A percentile compares a stretch with the other conserved stretches of the same genome.
phyloP scores from a whole-genome alignment of 2,797 vertebrate genomes.

The Eulemur rubriventer region DNA sequence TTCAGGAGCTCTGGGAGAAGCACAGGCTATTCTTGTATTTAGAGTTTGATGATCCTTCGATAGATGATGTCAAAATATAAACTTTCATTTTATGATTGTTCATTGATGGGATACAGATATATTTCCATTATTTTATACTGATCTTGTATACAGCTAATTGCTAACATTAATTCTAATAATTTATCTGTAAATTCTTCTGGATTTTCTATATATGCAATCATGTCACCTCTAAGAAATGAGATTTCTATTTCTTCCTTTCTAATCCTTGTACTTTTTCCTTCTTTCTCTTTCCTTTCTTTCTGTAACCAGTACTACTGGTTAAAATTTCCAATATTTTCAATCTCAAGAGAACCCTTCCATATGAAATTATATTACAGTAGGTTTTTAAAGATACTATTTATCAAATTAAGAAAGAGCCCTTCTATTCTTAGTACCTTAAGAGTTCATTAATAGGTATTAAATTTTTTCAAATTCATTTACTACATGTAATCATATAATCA shows the following conservation, averaged over 20 bases:
- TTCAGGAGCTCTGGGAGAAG: not conserved
- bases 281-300: not conserved
- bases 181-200: not conserved
- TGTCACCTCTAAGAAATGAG: not conserved
- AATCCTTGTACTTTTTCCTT: not conserved
- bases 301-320: not conserved
- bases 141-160: not conserved
- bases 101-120: not conserved
- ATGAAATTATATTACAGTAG: not conserved
- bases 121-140: not conserved
- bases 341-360: not conserved
- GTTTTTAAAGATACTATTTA: not conserved
- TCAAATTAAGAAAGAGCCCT: not conserved
- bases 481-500: not conserved
- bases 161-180: not conserved
- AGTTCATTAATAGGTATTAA: not conserved
- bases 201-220: not conserved
- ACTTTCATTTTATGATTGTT: not conserved
- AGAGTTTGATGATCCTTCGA: not conserved
- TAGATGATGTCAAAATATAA: not conserved
- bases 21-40: not conserved
- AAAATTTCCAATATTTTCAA: not conserved
- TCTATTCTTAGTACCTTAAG: not conserved
- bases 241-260: not conserved
- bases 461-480: not conserved